Base-by-base conservation (phyloP, 1,140 invertebrate species). In the Epicauta chinensis region DNA sequence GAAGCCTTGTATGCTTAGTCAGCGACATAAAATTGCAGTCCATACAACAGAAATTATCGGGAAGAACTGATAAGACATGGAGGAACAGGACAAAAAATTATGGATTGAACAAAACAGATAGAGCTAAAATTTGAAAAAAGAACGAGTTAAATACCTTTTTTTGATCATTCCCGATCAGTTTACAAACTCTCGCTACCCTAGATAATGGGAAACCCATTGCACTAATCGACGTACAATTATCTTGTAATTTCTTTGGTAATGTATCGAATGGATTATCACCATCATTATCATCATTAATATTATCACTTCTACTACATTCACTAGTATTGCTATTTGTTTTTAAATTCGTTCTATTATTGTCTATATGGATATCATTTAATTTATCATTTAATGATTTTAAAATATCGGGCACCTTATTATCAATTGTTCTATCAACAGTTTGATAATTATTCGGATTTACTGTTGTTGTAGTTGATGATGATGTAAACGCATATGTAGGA, bases 201-300 rank as follows among this genome's bases (percentile, higher is more conserved):
- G 82, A 77, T 49, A 86, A 65, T 0, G 84, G 80, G 71, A 94
- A 94, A 2, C 91, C 91, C 90, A 94, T 94, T 40, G 81, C 78
- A 60, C 78, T 82, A 15, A 92, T 81, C 35, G 81, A 80, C 54
- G 81, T 75, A 29, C 82, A 87, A 55, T 91, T 73, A 37, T 73
- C 75, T 65, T 86, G 82, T 43, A 80, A 74, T 43, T 78, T 73
- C 12, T 73, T 66, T 7, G 76, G 66, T 54, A 89, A 71, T 46
- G 75, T 75, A 36, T 73, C 55, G 66, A 76, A 83, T 16, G 79
- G 79, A 70, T 75, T 54, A 71, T 73, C 2, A 68, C 68, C 10
- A 64, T 73, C 14, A 70, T 64, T 62, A 5, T 73, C 14, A 70
- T 64, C 63, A 5, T n/a, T 17, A 9, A 14, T 32, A 23, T 47